A percentile compares a stretch with the other conserved stretches of the same genome.
Conservation (phyloP, 1,140 invertebrate species). For the Chrysopa pallens region DNA sequence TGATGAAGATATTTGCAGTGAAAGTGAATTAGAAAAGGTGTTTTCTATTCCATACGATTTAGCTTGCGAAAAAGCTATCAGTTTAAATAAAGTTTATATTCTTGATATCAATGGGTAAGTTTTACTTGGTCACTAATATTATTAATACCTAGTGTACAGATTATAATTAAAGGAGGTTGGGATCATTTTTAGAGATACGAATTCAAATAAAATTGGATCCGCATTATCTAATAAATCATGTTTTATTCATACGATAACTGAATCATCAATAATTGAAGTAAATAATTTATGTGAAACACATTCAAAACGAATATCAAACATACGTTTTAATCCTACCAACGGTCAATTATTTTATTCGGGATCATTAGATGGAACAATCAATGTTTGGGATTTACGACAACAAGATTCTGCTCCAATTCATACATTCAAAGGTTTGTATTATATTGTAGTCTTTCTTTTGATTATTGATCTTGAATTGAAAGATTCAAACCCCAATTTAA, state of each 20-base stretch:
- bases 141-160: no score
- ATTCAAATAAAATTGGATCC: conserved; percentile 9
- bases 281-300: conserved; percentile 20
- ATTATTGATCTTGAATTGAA: conserved; percentile 14
- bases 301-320: conserved; percentile 31
- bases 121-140: no score
- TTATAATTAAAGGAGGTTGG: background rate
- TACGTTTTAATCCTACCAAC: conserved; percentile 38
- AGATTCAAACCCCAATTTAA: conserved; percentile 8
- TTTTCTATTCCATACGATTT: background rate
- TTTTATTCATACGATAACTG: conserved; percentile 11
- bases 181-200: conserved; percentile 5
- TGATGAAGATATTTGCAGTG: background rate
- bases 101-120: background rate
- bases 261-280: conserved; percentile 13
- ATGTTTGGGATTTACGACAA: conserved; percentile 43
- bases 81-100: background rate
- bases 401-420: conserved; percentile 37
- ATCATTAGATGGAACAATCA: conserved; percentile 36
- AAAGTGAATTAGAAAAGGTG: background rate
- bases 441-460: conserved; percentile 1
- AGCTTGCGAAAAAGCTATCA: background rate
- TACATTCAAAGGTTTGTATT: conserved; percentile 1
- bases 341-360: conserved; percentile 41
- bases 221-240: conserved; percentile 9